Base-by-base conservation (phyloP, 1,140 invertebrate species). In the Macrobrachium nipponense region DNA sequence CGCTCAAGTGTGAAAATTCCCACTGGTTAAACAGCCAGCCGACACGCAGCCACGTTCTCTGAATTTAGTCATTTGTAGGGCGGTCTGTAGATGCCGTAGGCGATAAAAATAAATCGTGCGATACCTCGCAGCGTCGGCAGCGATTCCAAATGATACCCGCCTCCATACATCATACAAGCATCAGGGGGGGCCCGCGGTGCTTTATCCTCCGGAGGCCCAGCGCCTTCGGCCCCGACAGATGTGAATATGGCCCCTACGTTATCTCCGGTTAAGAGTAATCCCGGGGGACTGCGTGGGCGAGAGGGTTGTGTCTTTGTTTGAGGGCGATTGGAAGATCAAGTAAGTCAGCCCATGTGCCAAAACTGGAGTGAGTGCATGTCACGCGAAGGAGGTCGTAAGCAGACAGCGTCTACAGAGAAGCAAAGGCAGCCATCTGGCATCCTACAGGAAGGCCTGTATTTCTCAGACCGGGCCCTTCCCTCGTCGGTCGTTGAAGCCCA, bases 121-220 rank as follows among this genome's bases (percentile, higher is more conserved):
- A 80, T 66, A 80, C 61, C 77, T 80, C 27, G 61, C 77, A 80
- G 77, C 61, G 77, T 17, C 51, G 51, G 27, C 51, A 27, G 51
- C 23, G 59, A 77, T 79, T 60, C 77, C 20, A 62, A 36, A 17
- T 51, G 59, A 79, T 79, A 79, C 77, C 58, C 60, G 77, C 77
- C 62, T 79, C 77, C 51, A 79, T 79, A 79, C 77, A 79, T 79
- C 77, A 79, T 79, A 79, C 77, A 79, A 62, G 77, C 77, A 23
- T 60, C 59, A 43, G 15, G 60, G 77, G 77, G 77, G 77, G 58
- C n/a, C 44, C 44, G 44, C n/a, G n/a, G 18, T 36, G 20, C 59
- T 43, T 18, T 20, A 17, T 17, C 36, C 77, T 62, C 60, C 23
- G 23, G 3, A 14, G 62, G 12, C 58, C 4, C 62, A 62, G 23